Conservation (phyloP, 1,140 invertebrate species). For the Drosophila parabipectinata region DNA sequence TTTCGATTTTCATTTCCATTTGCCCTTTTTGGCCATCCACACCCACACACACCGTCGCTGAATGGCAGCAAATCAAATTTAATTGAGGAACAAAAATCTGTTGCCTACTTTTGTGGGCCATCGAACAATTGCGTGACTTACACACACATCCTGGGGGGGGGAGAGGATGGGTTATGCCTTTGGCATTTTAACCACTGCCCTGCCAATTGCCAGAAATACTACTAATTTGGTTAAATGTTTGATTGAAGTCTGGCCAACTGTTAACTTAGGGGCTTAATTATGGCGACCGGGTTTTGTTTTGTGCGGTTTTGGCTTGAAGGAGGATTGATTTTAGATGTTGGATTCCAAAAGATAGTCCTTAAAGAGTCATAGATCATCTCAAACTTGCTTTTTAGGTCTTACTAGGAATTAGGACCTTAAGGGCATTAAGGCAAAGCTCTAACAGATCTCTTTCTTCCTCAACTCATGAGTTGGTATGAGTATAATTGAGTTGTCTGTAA, state of each 20-base stretch:
- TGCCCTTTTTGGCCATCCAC: not conserved
- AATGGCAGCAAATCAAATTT: constrained; percentile 77
- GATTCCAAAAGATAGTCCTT: too few species aligned
- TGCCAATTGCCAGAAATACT: constrained; percentile 29
- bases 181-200: constrained; percentile 1
- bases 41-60: not conserved
- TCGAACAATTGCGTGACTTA: constrained; percentile 40
- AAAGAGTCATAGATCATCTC: too few species aligned
- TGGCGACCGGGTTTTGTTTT: constrained; percentile 19
- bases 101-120: constrained; percentile 50
- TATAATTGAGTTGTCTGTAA: too few species aligned
- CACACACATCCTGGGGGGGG: not conserved
- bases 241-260: constrained; percentile 36
- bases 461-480: too few species aligned
- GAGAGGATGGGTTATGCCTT: not conserved
- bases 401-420: too few species aligned
- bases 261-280: constrained; percentile 18
- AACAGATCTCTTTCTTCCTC: too few species aligned
- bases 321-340: too few species aligned
- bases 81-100: constrained; percentile 65
- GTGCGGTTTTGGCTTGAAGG: too few species aligned
- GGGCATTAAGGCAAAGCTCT: too few species aligned
- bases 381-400: too few species aligned
- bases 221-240: constrained; percentile 61
- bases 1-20: not conserved